Base-by-base conservation (phyloP, 2,888 invertebrate species). In the Octodonta nipae region DNA sequence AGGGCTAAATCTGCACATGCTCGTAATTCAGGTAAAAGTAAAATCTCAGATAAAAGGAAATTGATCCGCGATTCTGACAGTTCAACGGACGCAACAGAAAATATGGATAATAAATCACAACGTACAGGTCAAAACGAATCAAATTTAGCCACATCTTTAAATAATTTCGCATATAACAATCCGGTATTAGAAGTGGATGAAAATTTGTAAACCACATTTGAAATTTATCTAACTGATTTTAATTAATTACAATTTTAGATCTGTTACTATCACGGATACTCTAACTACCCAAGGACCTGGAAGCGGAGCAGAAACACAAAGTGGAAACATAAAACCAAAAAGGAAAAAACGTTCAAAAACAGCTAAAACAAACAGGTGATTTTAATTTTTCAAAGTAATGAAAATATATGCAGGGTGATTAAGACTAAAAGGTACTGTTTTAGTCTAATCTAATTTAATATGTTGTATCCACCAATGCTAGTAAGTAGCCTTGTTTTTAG, bases 1-100 rank as follows among this genome's bases (percentile, higher is more conserved):
- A 60, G 78, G n/a, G 78, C 78, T 0, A 73, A 76, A 32, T 73
- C 76, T 1, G 78, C 78, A 1, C 68, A 67, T 2, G 44, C 54
- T 15, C 43, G 59, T 31, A 54, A 55, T 30, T 49, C 47, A 11
- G 55, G 48, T 8, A 58, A 52, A 43, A 51, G 53, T 12, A 55
- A 50, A 42, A 43, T 41, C 13, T 50, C 51, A 2, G 60, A 61
- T 41, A 59, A 56, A 39, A 42, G 47, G 32, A 49, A 50, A 36
- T 37, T 62, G 10, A 40, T 57, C n/a, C 31, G 38, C 13, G 49
- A 51, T 26, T 54, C 57, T 7, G 58, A 58, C 41, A 61, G 61
- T 43, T 60, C 59, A 3, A 49, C 54, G 5, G 61, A 61, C 36
- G 50, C 51, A 10, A 33, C 40, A 7, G 40, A 42, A 36, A 17